phyloP scores from a whole-genome alignment of 2,113 vertebrate species.

The Chionis minor region DNA sequence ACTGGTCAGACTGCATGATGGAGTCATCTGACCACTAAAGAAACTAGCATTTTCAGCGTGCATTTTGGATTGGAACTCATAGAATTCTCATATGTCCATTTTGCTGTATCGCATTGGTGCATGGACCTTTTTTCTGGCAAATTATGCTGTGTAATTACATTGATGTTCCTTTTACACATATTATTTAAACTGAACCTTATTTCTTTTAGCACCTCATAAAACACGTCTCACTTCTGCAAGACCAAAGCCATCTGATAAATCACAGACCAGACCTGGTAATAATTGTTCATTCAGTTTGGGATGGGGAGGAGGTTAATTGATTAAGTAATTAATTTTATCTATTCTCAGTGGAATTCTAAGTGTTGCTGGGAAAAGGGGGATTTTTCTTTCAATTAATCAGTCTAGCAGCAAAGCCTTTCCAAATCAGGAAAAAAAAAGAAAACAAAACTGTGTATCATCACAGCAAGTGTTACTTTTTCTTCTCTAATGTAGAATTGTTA shows the following conservation, averaged over 20 bases:
- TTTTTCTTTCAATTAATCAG: not conserved
- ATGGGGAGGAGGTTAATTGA: not conserved
- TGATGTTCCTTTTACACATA: not conserved
- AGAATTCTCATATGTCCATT: conserved; percentile 13
- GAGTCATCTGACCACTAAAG: conserved; percentile 43
- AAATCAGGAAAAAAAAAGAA: not conserved
- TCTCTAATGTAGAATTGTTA: not conserved
- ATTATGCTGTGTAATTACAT: not conserved
- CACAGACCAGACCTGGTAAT: conserved; percentile 63
- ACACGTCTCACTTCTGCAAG: conserved; percentile 50
- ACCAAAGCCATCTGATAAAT: conserved; percentile 56
- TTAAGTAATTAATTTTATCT: not conserved
- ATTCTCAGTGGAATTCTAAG: not conserved
- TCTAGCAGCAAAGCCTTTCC: not conserved
- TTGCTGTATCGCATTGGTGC: not conserved
- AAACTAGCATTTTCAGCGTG: conserved; percentile 31
- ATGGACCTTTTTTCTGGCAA: conserved; percentile 11
- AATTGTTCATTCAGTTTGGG: not conserved
- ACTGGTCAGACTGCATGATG: conserved; percentile 47
- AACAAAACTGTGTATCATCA: not conserved
- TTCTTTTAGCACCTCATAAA: conserved; percentile 62
- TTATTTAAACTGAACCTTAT: conserved; percentile 7
- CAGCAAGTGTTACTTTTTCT: not conserved
- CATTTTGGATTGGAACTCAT: conserved; percentile 19
- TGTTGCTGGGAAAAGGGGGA: not conserved